phyloP scores from a whole-genome alignment of 2,888 invertebrate species.

The Stenolophus ochropezus region DNA sequence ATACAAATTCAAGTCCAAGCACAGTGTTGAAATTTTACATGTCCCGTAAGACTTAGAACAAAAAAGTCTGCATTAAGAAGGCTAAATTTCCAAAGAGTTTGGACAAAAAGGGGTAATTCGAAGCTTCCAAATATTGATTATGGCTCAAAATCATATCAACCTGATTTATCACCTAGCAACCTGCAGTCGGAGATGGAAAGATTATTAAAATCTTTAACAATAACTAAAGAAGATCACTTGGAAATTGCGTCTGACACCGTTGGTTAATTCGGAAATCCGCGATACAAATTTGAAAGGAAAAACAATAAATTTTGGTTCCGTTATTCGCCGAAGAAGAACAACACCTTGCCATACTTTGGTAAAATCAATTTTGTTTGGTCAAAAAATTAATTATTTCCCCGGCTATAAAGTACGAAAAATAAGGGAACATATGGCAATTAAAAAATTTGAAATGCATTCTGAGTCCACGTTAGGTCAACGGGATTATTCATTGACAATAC shows the following conservation, averaged over 20 bases:
- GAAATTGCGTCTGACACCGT: not conserved
- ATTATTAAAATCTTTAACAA: not conserved
- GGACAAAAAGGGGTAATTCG: no score
- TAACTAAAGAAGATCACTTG: not conserved
- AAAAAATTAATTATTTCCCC: slow-evolving; percentile 13
- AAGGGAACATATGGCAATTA: not conserved
- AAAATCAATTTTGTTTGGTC: slow-evolving; percentile 43
- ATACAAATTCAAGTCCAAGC: no score
- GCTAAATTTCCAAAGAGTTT: no score
- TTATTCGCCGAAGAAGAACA: slow-evolving; percentile 24
- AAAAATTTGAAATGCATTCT: not conserved
- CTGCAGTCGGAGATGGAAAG: slow-evolving; percentile 10
- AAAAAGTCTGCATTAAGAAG: not conserved
- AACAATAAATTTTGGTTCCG: slow-evolving; percentile 53
- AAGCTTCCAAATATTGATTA: no score
- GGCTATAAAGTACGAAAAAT: slow-evolving; percentile 11
- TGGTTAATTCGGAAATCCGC: slow-evolving; percentile 45
- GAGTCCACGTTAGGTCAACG: not conserved
- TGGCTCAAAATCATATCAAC: not conserved
- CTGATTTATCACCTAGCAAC: not conserved
- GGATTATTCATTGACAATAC: not conserved
- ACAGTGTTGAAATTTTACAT: no score
- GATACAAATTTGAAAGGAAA: slow-evolving; percentile 30
- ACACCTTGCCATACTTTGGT: slow-evolving; percentile 51
- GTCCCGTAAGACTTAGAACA: not conserved